Evolutionary conservation across 2,888 invertebrate species (phyloP).

Genomic region (Cynaeus angustus): DNA sequence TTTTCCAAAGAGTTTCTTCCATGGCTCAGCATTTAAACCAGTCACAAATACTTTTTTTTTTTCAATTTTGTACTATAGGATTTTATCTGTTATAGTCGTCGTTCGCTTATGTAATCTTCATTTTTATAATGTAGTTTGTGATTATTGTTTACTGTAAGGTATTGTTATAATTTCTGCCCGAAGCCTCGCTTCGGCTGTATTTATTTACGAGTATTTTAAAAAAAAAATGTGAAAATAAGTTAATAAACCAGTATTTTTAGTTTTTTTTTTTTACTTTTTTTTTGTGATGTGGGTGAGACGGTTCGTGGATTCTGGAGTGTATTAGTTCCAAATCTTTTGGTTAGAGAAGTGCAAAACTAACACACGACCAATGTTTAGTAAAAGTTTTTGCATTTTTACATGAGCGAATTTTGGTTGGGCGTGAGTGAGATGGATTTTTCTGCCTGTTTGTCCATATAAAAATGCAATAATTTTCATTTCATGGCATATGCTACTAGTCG

Average conservation of each 20-base stretch:
- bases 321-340: slow-evolving; percentile 57
- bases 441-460: slow-evolving; percentile 38
- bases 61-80: slow-evolving; percentile 39
- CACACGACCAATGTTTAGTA: slow-evolving; percentile 59
- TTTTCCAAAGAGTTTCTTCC: slow-evolving; percentile 38
- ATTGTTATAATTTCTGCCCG: slow-evolving; percentile 44
- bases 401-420: slow-evolving; percentile 32
- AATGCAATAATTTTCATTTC: slow-evolving; percentile 39
- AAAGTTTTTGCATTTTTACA: slow-evolving; percentile 52
- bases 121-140: slow-evolving; percentile 49
- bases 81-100: slow-evolving; percentile 35
- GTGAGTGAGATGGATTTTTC: slow-evolving; percentile 28
- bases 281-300: slow-evolving; percentile 62
- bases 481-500: slow-evolving; percentile 53
- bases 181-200: slow-evolving; percentile 26
- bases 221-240: slow-evolving; percentile 53
- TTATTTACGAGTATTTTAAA: slow-evolving; percentile 46
- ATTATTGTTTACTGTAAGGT: slow-evolving; percentile 53
- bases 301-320: slow-evolving; percentile 50
- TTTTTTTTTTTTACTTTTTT: slow-evolving; percentile 52
- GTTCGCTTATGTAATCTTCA: slow-evolving; percentile 37
- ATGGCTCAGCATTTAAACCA: slow-evolving; percentile 36
- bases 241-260: slow-evolving; percentile 60
- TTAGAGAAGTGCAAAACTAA: slow-evolving; percentile 61
- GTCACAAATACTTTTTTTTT: slow-evolving; percentile 34